phyloP scores from a whole-genome alignment of 2,113 vertebrate species.

The Oenanthe melanoleuca region DNA sequence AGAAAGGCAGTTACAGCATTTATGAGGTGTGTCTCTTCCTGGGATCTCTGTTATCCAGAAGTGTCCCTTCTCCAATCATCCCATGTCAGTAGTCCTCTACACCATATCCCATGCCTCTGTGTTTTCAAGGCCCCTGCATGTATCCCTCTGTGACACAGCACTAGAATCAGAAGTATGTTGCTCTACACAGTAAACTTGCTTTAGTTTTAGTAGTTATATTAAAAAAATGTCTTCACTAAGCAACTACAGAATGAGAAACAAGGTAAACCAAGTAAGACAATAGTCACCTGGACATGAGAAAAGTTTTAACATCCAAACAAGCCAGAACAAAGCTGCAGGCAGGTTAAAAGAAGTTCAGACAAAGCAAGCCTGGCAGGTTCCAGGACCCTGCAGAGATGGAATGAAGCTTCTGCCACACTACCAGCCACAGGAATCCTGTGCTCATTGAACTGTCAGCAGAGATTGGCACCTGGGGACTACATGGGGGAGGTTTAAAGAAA shows the following conservation, averaged over 20 bases:
- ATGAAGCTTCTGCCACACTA: background rate
- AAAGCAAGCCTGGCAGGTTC: background rate
- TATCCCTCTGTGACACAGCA: accelerated
- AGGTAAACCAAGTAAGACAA: background rate
- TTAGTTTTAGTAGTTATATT: background rate
- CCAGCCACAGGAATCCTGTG: accelerated
- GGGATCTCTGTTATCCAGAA: background rate
- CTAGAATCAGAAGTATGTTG: background rate
- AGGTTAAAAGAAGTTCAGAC: background rate
- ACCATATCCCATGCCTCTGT: background rate
- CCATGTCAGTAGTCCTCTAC: background rate
- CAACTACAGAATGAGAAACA: background rate
- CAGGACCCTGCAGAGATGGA: background rate
- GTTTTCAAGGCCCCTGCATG: background rate
- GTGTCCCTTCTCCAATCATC: background rate
- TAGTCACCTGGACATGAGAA: background rate
- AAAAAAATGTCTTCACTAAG: background rate
- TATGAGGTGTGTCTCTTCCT: background rate
- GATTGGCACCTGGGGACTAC: accelerated
- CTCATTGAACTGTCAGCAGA: background rate
- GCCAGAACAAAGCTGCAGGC: background rate
- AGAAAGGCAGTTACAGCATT: background rate
- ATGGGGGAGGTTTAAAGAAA: accelerated
- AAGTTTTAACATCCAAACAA: background rate
- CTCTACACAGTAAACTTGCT: background rate